phyloP scores from a whole-genome alignment of 2,113 vertebrate genomes.

The Mesoclemmys tuberculata region DNA sequence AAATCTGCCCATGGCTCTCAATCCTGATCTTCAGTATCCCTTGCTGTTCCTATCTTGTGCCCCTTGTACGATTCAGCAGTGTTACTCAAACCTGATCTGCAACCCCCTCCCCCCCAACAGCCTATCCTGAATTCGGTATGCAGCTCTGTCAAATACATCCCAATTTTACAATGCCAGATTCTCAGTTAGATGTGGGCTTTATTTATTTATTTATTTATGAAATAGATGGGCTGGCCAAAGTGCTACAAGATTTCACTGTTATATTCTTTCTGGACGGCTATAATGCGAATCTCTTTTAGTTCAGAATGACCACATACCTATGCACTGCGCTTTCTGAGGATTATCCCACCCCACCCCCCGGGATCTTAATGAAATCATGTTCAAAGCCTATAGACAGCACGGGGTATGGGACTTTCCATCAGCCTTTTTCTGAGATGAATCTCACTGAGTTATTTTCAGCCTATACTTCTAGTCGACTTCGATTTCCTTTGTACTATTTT shows the following conservation, averaged over 20 bases:
- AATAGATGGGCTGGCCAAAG: conserved; percentile 13
- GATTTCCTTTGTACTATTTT: conserved; percentile 4
- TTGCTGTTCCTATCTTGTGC: neutral
- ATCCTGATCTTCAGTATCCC: neutral
- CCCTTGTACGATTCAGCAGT: neutral
- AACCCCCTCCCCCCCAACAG: conserved; percentile 1
- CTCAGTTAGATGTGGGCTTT: neutral
- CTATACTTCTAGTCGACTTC: neutral
- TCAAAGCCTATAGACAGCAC: neutral
- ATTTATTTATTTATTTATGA: neutral
- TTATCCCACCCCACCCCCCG: neutral
- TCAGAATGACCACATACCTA: neutral
- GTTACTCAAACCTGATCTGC: neutral
- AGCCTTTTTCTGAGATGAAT: neutral
- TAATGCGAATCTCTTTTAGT: neutral
- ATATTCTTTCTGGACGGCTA: neutral
- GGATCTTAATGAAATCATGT: neutral
- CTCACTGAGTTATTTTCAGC: neutral
- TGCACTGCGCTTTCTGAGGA: neutral
- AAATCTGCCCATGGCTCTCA: neutral
- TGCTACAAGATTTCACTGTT: neutral
- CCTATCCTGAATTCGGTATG: neutral
- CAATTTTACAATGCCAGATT: conserved; percentile 25
- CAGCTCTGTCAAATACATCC: neutral
- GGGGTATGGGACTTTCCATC: neutral